These are phyloP conservation scores for Clarias gariepinus DNA, from an alignment of 2,113 vertebrate species.

Conservation along the genomic window DNA sequence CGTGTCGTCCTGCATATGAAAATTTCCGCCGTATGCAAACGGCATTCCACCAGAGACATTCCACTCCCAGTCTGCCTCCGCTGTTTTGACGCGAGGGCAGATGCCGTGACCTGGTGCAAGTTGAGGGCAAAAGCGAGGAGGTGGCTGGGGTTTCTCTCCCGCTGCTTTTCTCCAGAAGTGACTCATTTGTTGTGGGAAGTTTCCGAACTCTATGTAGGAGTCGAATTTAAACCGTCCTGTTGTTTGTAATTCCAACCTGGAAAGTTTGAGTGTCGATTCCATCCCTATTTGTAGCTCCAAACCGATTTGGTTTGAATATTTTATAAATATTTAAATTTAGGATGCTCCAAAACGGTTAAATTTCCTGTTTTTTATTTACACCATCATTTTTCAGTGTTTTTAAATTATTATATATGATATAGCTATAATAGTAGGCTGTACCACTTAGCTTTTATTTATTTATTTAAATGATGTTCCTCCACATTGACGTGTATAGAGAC, in stretches of 20 bases:
- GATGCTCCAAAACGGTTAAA: not conserved
- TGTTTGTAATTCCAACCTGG: not conserved
- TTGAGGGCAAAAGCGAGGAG: not conserved
- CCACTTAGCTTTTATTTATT: too few relatives aligned
- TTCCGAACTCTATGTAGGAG: not conserved
- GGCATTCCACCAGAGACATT: conserved; percentile 31
- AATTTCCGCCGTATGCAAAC: conserved; percentile 41
- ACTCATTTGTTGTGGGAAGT: not conserved
- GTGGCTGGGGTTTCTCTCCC: not conserved
- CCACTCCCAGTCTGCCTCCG: conserved; percentile 11
- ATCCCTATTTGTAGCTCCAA: not conserved
- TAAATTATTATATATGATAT: not conserved
- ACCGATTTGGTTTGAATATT: not conserved
- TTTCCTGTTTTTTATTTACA: not conserved
- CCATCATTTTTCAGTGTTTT: not conserved
- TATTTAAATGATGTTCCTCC: too few relatives aligned
- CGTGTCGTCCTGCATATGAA: conserved; percentile 23
- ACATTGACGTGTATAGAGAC: too few relatives aligned
- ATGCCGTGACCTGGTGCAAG: conserved; percentile 32
- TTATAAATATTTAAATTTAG: not conserved
- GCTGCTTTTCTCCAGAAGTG: not conserved
- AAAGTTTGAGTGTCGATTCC: not conserved
- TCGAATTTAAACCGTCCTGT: not conserved
- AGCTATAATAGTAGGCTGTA: too few relatives aligned
- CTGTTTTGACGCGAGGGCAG: conserved; percentile 42